phyloP scores from a whole-genome alignment of 2,888 invertebrate genomes.

The Steinernema carpocapsae region DNA sequence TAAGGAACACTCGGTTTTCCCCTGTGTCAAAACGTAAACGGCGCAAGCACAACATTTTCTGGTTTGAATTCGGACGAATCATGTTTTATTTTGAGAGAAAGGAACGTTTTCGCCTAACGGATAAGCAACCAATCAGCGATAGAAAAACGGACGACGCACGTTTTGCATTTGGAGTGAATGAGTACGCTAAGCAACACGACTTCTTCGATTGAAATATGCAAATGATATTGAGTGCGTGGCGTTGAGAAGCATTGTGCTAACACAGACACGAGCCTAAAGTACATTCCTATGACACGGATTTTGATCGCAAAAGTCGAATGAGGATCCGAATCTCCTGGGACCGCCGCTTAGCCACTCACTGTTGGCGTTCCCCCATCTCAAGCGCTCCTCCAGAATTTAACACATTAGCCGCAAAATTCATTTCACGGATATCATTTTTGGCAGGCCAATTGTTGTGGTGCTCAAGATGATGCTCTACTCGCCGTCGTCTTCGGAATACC shows the following conservation, averaged over 20 bases:
- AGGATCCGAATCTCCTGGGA: slow-evolving; percentile 13
- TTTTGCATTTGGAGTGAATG: slow-evolving; percentile 3
- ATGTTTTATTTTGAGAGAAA: slow-evolving; percentile 20
- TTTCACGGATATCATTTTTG: not conserved
- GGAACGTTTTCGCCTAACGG: slow-evolving; percentile 9
- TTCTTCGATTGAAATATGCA: slow-evolving; percentile 21
- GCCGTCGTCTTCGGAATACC: not conserved
- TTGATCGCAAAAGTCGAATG: slow-evolving; percentile 29
- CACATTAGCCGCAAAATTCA: not conserved
- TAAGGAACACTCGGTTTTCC: too few relatives aligned
- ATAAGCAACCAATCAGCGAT: slow-evolving; percentile 24
- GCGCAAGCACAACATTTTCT: not conserved
- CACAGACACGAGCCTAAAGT: not conserved
- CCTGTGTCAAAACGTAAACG: not conserved
- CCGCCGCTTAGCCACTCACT: not conserved
- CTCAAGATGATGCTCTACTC: not conserved
- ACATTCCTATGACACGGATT: slow-evolving; percentile 30
- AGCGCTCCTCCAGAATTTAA: not conserved
- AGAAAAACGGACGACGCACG: slow-evolving; percentile 17
- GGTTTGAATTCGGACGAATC: slow-evolving; percentile 12
- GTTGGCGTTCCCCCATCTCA: slow-evolving; percentile 12
- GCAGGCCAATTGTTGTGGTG: not conserved
- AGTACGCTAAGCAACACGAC: slow-evolving; percentile 13
- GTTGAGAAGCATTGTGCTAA: slow-evolving; percentile 9
- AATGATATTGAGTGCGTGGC: slow-evolving; percentile 28